Conservation (phyloP, 2,797 vertebrate genomes). For the Antrozous pallidus region DNA sequence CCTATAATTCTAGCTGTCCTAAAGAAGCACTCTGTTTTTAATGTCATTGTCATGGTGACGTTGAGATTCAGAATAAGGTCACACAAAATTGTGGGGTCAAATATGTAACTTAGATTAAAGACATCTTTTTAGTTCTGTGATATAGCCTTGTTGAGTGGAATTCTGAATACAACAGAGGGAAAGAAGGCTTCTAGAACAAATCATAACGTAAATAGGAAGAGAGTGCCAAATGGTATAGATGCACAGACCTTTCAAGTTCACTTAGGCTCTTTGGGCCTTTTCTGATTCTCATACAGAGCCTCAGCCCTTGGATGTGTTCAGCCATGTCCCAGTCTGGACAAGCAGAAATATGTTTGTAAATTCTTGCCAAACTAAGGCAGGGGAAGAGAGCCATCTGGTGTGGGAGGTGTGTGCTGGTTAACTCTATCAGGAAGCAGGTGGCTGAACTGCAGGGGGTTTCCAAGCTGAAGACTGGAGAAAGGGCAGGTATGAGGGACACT, state of each 20-base stretch:
- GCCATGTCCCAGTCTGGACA: constrained; percentile 35
- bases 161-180: background rate
- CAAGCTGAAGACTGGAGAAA: constrained; percentile 49
- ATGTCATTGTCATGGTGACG: background rate
- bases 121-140: background rate
- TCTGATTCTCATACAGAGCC: constrained; percentile 1
- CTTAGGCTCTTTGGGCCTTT: background rate
- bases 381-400: constrained; percentile 70
- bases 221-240: background rate
- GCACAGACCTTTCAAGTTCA: background rate
- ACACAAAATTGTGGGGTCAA: background rate
- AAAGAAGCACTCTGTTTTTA: background rate
- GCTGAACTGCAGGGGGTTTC: constrained; percentile 63
- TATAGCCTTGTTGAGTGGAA: background rate
- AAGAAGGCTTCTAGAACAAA: constrained; percentile 12
- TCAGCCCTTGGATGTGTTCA: background rate
- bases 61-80: background rate
- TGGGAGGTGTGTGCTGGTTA: constrained; percentile 64
- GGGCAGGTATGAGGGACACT: constrained; percentile 31
- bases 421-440: constrained; percentile 73
- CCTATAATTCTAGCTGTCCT: background rate
- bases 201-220: background rate
- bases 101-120: background rate
- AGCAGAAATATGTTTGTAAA: constrained; percentile 52
- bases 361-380: constrained; percentile 68